Conservation (phyloP, 1,140 invertebrate species). For the Hyposmocoma kahamanoa region DNA sequence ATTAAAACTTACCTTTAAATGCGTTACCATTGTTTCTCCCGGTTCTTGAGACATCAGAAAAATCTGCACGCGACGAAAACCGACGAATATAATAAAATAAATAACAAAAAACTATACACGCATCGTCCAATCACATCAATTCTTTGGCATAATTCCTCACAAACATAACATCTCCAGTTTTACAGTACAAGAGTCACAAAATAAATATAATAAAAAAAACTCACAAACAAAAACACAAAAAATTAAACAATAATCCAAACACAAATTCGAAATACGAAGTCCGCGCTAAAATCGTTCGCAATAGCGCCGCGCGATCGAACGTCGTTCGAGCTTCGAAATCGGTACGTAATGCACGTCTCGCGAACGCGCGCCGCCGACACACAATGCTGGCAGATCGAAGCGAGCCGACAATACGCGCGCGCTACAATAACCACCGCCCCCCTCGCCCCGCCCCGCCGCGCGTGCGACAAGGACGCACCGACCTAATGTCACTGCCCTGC, state of each 20-base stretch:
- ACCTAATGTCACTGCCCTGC: slow-evolving; percentile 68
- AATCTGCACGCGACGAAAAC: slow-evolving; percentile 21
- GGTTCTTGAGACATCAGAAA: slow-evolving; percentile 56
- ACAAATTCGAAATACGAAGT: slow-evolving; percentile 15
- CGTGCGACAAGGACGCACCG: slow-evolving; percentile 68
- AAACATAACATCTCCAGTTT: slow-evolving; percentile 12
- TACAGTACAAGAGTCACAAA: slow-evolving; percentile 39
- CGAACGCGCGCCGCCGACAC: slow-evolving; percentile 42
- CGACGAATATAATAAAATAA: slow-evolving; percentile 24
- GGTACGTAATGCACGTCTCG: slow-evolving; percentile 44
- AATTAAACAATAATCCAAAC: slow-evolving; percentile 32
- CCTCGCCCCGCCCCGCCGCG: slow-evolving; percentile 37
- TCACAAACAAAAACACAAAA: slow-evolving; percentile 36
- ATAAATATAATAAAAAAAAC: slow-evolving; percentile 38
- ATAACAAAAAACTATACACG: slow-evolving; percentile 42
- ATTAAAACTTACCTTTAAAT: slow-evolving; percentile 47
- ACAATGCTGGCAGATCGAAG: slow-evolving; percentile 71
- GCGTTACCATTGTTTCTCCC: slow-evolving; percentile 65
- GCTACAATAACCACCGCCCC: slow-evolving; percentile 63
- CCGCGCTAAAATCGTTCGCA: slow-evolving; percentile 34
- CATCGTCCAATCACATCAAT: slow-evolving; percentile 53
- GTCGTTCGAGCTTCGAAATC: background rate
- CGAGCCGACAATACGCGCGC: slow-evolving; percentile 66
- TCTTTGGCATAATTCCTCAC: slow-evolving; percentile 55
- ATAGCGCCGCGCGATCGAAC: slow-evolving; percentile 37